phyloP scores from a whole-genome alignment of 2,888 invertebrate genomes.

The Andrena chrysosceles region DNA sequence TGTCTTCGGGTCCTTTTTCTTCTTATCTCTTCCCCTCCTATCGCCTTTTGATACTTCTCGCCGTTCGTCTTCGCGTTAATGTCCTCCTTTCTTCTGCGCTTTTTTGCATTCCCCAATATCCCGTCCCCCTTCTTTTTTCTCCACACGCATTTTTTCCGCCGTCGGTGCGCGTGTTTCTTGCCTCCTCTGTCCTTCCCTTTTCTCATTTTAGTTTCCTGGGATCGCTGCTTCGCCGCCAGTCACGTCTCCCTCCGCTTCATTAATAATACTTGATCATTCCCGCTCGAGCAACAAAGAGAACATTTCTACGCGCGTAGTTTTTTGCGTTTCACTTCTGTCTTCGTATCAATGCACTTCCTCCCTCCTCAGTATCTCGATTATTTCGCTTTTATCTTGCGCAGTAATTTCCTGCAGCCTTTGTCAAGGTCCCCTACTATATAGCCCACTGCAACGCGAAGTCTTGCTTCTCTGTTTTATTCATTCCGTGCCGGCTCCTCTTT shows the following conservation, averaged over 20 bases:
- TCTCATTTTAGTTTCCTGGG: not conserved
- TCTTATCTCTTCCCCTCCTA: not conserved
- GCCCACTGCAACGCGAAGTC: not conserved
- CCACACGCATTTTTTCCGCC: not conserved
- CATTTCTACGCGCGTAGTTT: not conserved
- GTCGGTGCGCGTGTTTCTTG: not conserved
- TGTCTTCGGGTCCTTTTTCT: not conserved
- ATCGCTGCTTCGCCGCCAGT: not conserved
- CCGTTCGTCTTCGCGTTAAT: constrained; percentile 18
- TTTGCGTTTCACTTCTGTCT: not conserved
- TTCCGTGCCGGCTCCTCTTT: not conserved
- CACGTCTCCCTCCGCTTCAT: not conserved
- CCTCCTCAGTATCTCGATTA: not conserved
- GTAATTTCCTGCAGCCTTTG: constrained; percentile 1
- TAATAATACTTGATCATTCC: not conserved
- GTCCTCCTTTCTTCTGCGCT: not conserved
- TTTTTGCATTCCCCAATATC: constrained; percentile 21
- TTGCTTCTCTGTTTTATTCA: constrained; percentile 16
- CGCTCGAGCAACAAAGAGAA: too few species aligned
- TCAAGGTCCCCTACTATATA: not conserved
- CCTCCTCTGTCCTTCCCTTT: not conserved
- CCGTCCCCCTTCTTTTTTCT: not conserved
- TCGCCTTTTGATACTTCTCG: constrained; percentile 22
- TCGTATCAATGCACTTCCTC: not conserved
- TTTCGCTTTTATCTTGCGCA: not conserved